Percentiles rank a stretch among this genome's conserved stretches.
These are phyloP conservation scores for Eidolon dupreanum DNA, from an alignment of 2,797 vertebrate genomes.

Conservation along the genomic window DNA sequence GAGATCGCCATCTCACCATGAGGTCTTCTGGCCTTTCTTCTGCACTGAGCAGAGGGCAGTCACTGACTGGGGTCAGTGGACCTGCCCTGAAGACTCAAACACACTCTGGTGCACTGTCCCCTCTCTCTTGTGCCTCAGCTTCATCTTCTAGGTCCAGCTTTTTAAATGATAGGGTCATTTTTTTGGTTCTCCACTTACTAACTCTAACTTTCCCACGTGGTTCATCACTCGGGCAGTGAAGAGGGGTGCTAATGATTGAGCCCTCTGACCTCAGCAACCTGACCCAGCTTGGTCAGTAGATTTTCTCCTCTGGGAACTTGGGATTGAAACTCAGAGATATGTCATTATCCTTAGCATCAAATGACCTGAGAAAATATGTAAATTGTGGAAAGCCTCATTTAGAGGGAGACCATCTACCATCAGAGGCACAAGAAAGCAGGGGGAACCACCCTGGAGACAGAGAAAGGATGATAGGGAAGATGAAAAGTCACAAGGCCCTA, in stretches of 20 bases:
- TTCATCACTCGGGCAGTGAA: background rate
- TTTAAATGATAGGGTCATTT: background rate
- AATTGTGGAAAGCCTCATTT: background rate
- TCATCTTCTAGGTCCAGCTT: background rate
- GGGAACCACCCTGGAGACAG: background rate
- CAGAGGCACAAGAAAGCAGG: background rate
- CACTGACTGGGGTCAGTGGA: background rate
- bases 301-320: background rate
- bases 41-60: background rate
- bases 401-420: background rate
- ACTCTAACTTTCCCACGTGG: background rate
- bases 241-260: background rate
- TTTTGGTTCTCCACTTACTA: background rate
- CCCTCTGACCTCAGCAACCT: background rate
- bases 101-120: background rate
- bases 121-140: background rate
- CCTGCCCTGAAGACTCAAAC: background rate
- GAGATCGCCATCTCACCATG: accelerated
- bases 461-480: background rate
- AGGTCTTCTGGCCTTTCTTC: background rate
- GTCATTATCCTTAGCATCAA: background rate
- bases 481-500: background rate
- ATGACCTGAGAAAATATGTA: background rate
- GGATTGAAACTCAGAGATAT: background rate
- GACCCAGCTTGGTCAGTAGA: background rate